A percentile compares a stretch with the other conserved stretches of the same genome.
Conservation (phyloP, 64 coral and sea anemone genomes). For the Montipora sp. region DNA sequence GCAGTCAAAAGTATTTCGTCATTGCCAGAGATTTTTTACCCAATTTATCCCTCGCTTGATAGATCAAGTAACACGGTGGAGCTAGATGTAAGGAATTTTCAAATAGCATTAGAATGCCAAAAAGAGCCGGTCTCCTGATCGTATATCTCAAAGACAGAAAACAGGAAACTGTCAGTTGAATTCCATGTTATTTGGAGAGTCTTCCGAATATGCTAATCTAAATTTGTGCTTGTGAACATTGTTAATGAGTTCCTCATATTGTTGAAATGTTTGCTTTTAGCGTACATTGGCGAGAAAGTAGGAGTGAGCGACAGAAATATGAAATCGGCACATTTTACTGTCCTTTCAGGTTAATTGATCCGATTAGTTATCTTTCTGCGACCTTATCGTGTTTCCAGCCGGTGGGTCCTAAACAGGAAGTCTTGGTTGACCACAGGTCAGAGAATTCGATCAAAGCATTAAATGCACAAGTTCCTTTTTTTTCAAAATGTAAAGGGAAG, state of each 20-base stretch:
- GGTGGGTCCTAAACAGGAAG: constrained; percentile 25
- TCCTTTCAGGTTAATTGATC: constrained; percentile 25
- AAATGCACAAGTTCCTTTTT: neutral
- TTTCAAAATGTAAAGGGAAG: neutral
- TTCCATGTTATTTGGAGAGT: constrained; percentile 19
- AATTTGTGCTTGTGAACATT: neutral
- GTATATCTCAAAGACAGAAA: constrained; percentile 6
- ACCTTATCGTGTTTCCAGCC: constrained; percentile 6
- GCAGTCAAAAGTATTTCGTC: neutral
- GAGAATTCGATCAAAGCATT: neutral
- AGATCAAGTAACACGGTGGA: neutral
- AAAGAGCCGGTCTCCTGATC: neutral
- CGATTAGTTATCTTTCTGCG: constrained; percentile 24
- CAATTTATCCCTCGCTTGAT: constrained; percentile 11
- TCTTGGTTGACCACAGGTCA: neutral
- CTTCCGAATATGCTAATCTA: neutral
- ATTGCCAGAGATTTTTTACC: neutral
- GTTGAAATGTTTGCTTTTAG: neutral
- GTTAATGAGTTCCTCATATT: neutral
- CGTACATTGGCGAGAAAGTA: neutral
- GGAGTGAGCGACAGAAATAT: neutral
- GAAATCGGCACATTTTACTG: constrained; percentile 6
- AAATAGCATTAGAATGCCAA: constrained; percentile 26
- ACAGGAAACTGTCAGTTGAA: constrained; percentile 51
- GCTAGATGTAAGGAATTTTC: constrained; percentile 1